phyloP scores from a whole-genome alignment of 2,888 invertebrate species.

The Eledone cirrhosa region DNA sequence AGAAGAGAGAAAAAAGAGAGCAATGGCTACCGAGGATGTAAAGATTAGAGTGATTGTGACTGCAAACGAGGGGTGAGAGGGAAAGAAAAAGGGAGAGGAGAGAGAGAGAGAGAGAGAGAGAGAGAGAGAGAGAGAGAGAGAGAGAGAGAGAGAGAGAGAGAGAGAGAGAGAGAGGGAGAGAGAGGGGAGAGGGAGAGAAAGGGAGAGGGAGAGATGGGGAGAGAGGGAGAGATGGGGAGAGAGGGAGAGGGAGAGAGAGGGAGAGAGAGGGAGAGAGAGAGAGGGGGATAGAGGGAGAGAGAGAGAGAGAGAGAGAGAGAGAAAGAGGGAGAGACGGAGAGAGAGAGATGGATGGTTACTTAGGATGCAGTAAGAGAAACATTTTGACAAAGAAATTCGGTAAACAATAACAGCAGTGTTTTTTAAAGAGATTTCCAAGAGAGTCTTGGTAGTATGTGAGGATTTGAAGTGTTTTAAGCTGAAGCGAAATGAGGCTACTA shows the following conservation, averaged over 20 bases:
- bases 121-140: conserved; percentile 29
- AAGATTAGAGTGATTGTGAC: not conserved
- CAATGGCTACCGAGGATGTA: not conserved
- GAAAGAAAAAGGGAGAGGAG: not conserved
- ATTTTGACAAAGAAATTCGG: too few species aligned
- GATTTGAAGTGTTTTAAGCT: too few species aligned
- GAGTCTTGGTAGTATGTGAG: too few species aligned
- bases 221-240: not conserved
- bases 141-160: conserved; percentile 36
- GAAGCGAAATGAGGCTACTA: too few species aligned
- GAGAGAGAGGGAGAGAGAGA: not conserved
- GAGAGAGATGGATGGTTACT: conserved; percentile 6
- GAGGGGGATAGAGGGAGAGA: conserved; percentile 29
- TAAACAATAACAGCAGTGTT: too few species aligned
- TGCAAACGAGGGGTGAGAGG: not conserved
- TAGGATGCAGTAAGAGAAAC: too few species aligned
- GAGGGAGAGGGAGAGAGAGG: not conserved
- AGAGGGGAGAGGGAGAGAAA: conserved; percentile 25
- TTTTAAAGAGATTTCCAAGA: too few species aligned
- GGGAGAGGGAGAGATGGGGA: too few species aligned
- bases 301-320: conserved; percentile 35
- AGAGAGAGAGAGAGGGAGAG: conserved; percentile 36
- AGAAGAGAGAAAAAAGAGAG: not conserved
- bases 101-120: conserved; percentile 4
- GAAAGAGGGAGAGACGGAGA: too few species aligned